A percentile compares a stretch with the other conserved stretches of the same genome.
phyloP scores from a whole-genome alignment of 2,888 invertebrate species.

The Poecilobothrus nobilitatus region DNA sequence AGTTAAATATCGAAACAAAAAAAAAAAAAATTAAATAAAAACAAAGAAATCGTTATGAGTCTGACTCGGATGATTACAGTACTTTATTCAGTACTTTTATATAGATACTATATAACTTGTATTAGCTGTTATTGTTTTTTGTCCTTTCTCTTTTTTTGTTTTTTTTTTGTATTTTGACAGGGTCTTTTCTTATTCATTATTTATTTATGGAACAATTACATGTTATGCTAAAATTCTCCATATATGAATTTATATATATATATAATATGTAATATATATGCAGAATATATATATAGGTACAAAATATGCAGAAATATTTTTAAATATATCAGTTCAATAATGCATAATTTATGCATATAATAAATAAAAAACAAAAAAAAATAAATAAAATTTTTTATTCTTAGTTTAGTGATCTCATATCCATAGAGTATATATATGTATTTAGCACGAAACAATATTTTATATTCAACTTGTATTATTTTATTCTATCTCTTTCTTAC shows the following conservation, averaged over 20 bases:
- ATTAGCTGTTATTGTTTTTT: too few relatives aligned
- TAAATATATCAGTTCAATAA: too few relatives aligned
- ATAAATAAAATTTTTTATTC: background rate
- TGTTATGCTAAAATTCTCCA: background rate
- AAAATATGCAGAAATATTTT: background rate
- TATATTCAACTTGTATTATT: background rate
- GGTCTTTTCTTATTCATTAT: too few relatives aligned
- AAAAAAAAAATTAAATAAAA: too few relatives aligned
- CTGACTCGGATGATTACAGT: too few relatives aligned
- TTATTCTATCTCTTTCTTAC: background rate
- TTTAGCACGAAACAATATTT: conserved; percentile 1
- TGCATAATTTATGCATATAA: background rate
- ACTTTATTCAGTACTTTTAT: too few relatives aligned
- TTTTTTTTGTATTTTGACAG: too few relatives aligned
- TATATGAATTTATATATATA: too few relatives aligned
- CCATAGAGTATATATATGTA: background rate
- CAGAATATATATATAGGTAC: background rate
- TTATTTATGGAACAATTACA: background rate
- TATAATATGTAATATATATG: background rate
- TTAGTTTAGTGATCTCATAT: conserved; percentile 1
- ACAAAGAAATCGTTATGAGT: too few relatives aligned
- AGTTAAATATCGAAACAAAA: too few relatives aligned
- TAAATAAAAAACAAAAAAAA: background rate
- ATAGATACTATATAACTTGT: too few relatives aligned
- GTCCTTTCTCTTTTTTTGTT: too few relatives aligned